Conservation (phyloP, 2,888 invertebrate genomes). For the Ryuthela nishihirai region DNA sequence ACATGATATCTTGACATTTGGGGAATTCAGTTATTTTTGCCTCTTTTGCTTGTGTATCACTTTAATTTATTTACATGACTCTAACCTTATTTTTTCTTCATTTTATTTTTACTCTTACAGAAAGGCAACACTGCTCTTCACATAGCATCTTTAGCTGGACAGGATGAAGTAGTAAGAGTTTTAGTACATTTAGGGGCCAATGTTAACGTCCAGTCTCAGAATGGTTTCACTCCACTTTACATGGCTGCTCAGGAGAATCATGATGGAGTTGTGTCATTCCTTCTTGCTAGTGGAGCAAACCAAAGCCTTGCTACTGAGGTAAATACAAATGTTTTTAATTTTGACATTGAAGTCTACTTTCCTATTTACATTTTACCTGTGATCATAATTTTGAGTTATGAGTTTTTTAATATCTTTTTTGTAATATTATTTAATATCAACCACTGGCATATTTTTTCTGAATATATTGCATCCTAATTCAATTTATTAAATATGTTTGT, state of each 20-base stretch:
- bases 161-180: slow-evolving; percentile 91
- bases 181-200: slow-evolving; percentile 91
- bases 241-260: slow-evolving; percentile 99
- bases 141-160: slow-evolving; percentile 97
- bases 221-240: slow-evolving; percentile 98
- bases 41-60: neutral
- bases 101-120: slow-evolving; percentile 46
- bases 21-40: neutral
- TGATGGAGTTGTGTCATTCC: slow-evolving; percentile 88
- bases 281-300: slow-evolving; percentile 91
- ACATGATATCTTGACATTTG: neutral
- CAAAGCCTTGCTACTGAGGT: slow-evolving; percentile 96
- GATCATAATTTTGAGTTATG: neutral
- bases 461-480: no score
- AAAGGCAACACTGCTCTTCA: slow-evolving; percentile 99
- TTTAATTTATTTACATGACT: neutral
- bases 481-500: no score
- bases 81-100: neutral
- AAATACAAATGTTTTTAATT: slow-evolving; percentile 11
- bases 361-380: neutral
- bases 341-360: neutral
- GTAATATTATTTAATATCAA: no score
- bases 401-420: no score
- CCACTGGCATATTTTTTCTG: no score
- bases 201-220: slow-evolving; percentile 97